Conservation (phyloP, 2,797 vertebrate genomes). For the Anas acuta region DNA sequence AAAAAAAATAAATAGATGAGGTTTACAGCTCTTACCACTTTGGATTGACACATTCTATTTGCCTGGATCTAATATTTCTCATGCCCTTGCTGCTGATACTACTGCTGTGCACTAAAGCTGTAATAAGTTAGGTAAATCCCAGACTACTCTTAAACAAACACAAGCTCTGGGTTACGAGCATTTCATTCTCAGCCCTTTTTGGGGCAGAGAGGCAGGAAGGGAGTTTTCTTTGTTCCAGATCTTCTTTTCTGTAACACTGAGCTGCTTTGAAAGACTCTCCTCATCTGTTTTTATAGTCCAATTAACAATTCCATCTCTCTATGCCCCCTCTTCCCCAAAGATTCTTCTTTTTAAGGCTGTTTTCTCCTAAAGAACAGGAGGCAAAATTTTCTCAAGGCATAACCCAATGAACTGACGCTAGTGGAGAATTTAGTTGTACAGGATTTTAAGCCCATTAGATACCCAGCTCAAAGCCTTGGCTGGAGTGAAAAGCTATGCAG, state of each 20-base stretch:
- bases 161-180: not conserved
- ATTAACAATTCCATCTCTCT: not conserved
- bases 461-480: not conserved
- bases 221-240: not conserved
- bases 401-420: not conserved
- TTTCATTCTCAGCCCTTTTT: not conserved
- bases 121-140: constrained; percentile 48
- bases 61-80: constrained; percentile 25
- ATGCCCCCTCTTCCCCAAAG: rapidly evolving
- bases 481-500: not conserved
- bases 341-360: not conserved
- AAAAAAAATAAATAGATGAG: not conserved
- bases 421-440: not conserved
- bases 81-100: constrained; percentile 5
- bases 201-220: not conserved
- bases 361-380: not conserved
- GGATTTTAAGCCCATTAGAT: not conserved
- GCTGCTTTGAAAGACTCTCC: not conserved
- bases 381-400: not conserved
- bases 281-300: not conserved
- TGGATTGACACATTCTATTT: constrained; percentile 34
- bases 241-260: not conserved
- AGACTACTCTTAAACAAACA: constrained; percentile 32
- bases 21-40: not conserved
- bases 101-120: constrained; percentile 28